Percentiles rank a stretch among this genome's conserved stretches.
Conservation (phyloP, 2,113 vertebrate genomes). For the Ageneiosus marmoratus region DNA sequence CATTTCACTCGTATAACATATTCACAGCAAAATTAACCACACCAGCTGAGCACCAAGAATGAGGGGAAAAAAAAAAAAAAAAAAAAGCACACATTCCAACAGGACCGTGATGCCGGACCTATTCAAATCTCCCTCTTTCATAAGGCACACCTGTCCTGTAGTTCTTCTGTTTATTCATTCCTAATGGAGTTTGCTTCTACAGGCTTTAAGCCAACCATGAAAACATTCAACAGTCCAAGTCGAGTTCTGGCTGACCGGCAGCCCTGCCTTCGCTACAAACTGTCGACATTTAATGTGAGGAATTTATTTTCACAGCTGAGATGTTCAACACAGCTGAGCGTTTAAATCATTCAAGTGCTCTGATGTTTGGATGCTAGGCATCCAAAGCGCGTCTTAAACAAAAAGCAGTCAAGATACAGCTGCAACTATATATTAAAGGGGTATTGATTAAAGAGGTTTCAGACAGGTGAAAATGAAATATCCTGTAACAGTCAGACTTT, state of each 20-base stretch:
- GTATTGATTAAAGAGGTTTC: neutral
- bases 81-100: neutral
- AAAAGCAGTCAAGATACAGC: neutral
- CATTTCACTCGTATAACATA: neutral
- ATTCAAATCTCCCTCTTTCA: neutral
- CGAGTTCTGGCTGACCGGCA: neutral
- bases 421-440: neutral
- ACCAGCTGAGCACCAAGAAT: neutral
- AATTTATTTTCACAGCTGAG: constrained; percentile 28
- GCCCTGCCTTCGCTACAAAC: constrained; percentile 2
- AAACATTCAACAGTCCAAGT: neutral
- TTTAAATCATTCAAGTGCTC: neutral
- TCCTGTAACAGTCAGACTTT: neutral
- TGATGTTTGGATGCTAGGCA: neutral
- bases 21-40: neutral
- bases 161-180: neutral
- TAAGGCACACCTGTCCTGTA: neutral
- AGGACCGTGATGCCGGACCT: neutral
- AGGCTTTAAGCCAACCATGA: neutral
- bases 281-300: neutral
- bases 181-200: neutral
- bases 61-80: neutral
- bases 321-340: constrained; percentile 10
- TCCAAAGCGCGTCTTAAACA: neutral
- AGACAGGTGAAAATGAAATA: neutral